These are phyloP conservation scores for Phalacrocorax aristotelis DNA, from an alignment of 2,113 vertebrate species.

Conservation along the genomic window DNA sequence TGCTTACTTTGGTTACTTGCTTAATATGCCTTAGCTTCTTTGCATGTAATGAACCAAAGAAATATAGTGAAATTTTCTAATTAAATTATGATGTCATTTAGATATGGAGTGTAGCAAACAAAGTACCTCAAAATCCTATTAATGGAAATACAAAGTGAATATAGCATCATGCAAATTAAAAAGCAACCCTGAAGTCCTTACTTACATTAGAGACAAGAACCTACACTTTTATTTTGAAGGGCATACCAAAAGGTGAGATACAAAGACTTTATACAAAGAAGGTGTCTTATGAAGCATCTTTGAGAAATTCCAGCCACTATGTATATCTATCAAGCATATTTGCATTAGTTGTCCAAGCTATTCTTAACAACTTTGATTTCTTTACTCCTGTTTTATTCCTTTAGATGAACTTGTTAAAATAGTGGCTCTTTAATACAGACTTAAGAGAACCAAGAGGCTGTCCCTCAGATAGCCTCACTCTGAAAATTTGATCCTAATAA, in stretches of 20 bases:
- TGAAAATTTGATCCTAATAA: neutral
- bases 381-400: neutral
- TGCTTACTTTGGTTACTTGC: neutral
- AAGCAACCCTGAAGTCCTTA: neutral
- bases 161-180: neutral
- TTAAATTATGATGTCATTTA: neutral
- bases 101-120: neutral
- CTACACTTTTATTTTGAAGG: neutral
- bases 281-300: fast-evolving
- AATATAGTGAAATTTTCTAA: neutral
- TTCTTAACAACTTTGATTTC: neutral
- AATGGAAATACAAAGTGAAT: neutral
- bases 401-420: neutral
- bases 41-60: neutral
- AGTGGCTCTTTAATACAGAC: neutral
- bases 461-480: neutral
- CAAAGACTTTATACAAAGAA: neutral
- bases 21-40: neutral
- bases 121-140: neutral
- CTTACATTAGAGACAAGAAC: neutral
- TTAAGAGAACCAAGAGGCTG: neutral
- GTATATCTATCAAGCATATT: neutral
- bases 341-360: neutral
- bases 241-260: neutral
- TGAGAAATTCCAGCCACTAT: neutral